Evolutionary conservation across 2,113 vertebrate genomes (phyloP).

Genomic region (Rhagologus leucostigma): DNA sequence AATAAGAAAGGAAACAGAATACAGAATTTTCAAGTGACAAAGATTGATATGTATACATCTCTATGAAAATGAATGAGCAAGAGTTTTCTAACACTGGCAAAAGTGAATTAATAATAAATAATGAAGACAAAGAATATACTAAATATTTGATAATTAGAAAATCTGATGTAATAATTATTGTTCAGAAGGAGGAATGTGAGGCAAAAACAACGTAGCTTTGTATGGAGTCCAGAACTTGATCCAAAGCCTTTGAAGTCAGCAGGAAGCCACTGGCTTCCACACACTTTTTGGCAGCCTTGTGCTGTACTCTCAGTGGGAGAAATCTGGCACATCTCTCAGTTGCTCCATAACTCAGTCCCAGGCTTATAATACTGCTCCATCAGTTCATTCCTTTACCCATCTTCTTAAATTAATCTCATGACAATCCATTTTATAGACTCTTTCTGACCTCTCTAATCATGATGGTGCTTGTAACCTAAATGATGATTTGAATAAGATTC

Average conservation of each 20-base stretch:
- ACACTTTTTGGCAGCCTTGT: not conserved
- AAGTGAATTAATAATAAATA: not conserved
- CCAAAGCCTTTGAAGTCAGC: slow-evolving; percentile 5
- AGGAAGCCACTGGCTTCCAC: not conserved
- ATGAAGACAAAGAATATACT: not conserved
- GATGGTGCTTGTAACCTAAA: not conserved
- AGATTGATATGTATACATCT: not conserved
- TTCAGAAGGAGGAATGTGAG: not conserved
- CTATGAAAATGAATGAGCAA: not conserved
- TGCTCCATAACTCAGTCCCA: not conserved
- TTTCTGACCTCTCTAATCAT: not conserved
- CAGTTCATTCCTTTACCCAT: not conserved
- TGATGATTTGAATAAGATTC: not conserved
- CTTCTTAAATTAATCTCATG: slow-evolving; percentile 21
- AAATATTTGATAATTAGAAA: not conserved
- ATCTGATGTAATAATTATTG: not conserved
- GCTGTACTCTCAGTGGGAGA: not conserved
- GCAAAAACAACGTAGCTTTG: not conserved
- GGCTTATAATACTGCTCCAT: not conserved
- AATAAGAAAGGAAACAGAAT: slow-evolving; percentile 4
- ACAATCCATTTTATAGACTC: not conserved
- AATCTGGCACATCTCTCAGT: not conserved
- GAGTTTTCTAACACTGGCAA: not conserved
- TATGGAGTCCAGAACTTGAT: not conserved
- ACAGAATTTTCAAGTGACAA: not conserved